These are phyloP conservation scores for Brenthis hecate DNA, from an alignment of 2,888 invertebrate species.

Conservation along the genomic window DNA sequence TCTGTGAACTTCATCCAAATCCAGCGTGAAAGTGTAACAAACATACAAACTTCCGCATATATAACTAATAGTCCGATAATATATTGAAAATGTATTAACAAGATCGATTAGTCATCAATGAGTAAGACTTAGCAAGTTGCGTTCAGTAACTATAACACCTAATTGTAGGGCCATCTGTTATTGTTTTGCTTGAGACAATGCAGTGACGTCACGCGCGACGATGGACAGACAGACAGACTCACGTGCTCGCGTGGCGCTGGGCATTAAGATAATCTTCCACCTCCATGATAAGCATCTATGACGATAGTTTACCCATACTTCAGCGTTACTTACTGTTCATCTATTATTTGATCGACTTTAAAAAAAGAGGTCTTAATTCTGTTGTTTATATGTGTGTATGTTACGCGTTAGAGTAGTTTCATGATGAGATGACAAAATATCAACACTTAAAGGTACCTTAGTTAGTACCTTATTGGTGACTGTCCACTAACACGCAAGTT, in stretches of 20 bases:
- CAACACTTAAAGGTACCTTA: too few species aligned
- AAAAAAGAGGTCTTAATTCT: neutral
- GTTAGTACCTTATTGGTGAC: too few species aligned
- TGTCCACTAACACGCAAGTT: too few species aligned
- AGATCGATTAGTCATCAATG: conserved; percentile 28
- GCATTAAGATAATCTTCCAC: conserved; percentile 2
- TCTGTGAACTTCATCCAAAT: too few species aligned
- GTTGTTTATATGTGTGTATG: too few species aligned
- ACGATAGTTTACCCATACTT: neutral
- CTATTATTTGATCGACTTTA: neutral
- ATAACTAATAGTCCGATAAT: neutral
- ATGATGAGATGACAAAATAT: neutral
- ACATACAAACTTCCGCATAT: neutral
- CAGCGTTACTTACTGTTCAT: neutral
- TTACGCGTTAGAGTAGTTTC: too few species aligned
- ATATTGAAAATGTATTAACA: neutral
- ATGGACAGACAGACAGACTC: neutral
- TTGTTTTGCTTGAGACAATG: conserved; percentile 32
- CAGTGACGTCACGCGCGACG: conserved; percentile 29
- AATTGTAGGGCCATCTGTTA: conserved; percentile 28
- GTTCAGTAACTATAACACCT: conserved; percentile 5
- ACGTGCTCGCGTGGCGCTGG: conserved; percentile 11
- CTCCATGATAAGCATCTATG: conserved; percentile 7
- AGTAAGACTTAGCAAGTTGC: conserved; percentile 19
- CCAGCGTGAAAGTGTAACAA: too few species aligned